These are phyloP conservation scores for Python bivittatus DNA, from an alignment of 2,113 vertebrate genomes.

Conservation along the genomic window DNA sequence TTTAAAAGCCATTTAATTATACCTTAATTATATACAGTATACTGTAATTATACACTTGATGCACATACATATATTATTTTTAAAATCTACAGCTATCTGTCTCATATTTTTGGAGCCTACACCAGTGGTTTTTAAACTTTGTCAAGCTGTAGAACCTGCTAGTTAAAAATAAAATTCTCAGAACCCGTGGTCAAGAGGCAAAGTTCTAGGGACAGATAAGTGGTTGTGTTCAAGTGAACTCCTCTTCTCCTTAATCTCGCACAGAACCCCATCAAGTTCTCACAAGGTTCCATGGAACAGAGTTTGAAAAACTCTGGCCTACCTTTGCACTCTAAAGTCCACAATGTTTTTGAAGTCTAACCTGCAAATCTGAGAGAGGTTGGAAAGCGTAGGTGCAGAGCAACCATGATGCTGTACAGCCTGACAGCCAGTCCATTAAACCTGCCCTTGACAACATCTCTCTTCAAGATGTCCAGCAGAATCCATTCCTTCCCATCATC, in stretches of 20 bases:
- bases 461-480: background rate
- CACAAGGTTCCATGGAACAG: background rate
- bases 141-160: no score
- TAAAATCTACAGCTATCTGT: no score
- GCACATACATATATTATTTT: no score
- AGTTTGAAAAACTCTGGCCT: background rate
- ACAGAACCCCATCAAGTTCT: background rate
- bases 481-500: background rate
- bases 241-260: background rate
- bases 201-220: background rate
- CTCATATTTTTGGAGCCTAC: no score
- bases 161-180: no score
- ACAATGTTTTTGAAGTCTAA: background rate
- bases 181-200: no score
- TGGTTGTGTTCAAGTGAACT: background rate
- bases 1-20: no score
- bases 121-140: no score
- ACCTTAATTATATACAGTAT: no score
- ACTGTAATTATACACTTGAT: no score
- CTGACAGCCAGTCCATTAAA: background rate
- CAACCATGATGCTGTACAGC: background rate
- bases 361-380: background rate
- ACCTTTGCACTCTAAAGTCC: background rate
- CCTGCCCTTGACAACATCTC: background rate
- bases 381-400: background rate